These are phyloP conservation scores for Scaptomyza flava DNA, from an alignment of 2,888 invertebrate genomes.

Conservation along the genomic window DNA sequence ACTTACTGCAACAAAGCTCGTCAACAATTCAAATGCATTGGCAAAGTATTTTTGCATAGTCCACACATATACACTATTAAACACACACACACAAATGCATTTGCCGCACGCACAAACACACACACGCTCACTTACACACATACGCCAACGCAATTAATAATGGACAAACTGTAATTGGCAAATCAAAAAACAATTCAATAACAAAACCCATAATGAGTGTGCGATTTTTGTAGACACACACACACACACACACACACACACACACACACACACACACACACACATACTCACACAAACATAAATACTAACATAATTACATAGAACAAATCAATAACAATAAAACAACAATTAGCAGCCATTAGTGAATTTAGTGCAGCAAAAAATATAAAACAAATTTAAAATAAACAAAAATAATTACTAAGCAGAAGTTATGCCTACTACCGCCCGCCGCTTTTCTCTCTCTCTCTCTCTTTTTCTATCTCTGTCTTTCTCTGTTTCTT, in stretches of 20 bases:
- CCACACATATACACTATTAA: slow-evolving; percentile 41
- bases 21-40: slow-evolving; percentile 56
- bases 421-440: slow-evolving; percentile 77
- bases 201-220: slow-evolving; percentile 7
- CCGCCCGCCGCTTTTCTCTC: slow-evolving; percentile 75
- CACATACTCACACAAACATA: slow-evolving; percentile 2
- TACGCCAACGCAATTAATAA: slow-evolving; percentile 10
- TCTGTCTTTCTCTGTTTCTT: slow-evolving; percentile 40
- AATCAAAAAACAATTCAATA: slow-evolving; percentile 8
- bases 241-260: slow-evolving; percentile 13
- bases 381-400: slow-evolving; percentile 14
- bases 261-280: slow-evolving; percentile 18
- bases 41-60: slow-evolving; percentile 73
- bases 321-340: slow-evolving; percentile 16
- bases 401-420: slow-evolving; percentile 38
- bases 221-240: slow-evolving; percentile 9
- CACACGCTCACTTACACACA: too few relatives aligned
- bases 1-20: slow-evolving; percentile 57
- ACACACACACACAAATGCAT: slow-evolving; percentile 16
- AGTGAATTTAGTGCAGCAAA: slow-evolving; percentile 65
- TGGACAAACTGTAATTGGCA: slow-evolving; percentile 27
- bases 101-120: slow-evolving; percentile 40
- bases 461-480: slow-evolving; percentile 50
- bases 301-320: not conserved
- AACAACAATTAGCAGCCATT: slow-evolving; percentile 58